These are phyloP conservation scores for Lordiphosa stackelbergi DNA, from an alignment of 1,140 invertebrate genomes.

Conservation along the genomic window DNA sequence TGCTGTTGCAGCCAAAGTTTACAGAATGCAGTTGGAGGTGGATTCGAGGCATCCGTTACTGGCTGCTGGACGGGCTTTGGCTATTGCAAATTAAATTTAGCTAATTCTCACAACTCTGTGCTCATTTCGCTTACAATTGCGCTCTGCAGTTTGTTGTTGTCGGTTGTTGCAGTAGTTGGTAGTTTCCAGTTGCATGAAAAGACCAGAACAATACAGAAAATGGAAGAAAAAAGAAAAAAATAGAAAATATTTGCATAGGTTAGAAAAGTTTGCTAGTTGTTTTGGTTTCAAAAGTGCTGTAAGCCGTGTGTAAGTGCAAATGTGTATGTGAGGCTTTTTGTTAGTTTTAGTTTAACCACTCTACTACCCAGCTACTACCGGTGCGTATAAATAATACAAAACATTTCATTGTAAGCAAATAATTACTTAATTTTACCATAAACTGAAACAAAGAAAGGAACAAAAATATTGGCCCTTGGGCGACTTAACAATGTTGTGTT, in stretches of 20 bases:
- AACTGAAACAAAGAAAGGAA: constrained; percentile 39
- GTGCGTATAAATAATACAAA: constrained; percentile 50
- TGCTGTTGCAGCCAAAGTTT: constrained; percentile 75
- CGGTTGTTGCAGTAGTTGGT: constrained; percentile 32
- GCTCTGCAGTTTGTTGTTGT: constrained; percentile 63
- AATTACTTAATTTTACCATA: constrained; percentile 74
- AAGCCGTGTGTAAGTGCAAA: constrained; percentile 9
- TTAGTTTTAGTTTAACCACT: constrained; percentile 36
- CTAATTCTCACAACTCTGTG: constrained; percentile 77
- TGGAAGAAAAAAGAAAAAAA: constrained; percentile 22
- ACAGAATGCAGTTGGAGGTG: constrained; percentile 69
- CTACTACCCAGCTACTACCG: constrained; percentile 33
- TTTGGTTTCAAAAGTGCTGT: constrained; percentile 40
- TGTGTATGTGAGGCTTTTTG: constrained; percentile 23
- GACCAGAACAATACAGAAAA: constrained; percentile 16
- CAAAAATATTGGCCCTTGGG: constrained; percentile 17
- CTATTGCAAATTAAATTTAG: constrained; percentile 77
- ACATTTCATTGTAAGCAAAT: constrained; percentile 45
- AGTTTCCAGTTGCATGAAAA: constrained; percentile 44
- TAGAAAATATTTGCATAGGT: constrained; percentile 54
- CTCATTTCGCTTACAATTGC: constrained; percentile 77
- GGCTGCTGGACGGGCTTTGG: constrained; percentile 42
- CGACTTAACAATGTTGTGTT: constrained; percentile 26
- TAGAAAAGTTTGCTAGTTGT: constrained; percentile 50
- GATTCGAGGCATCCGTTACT: constrained; percentile 49